Evolutionary conservation across 2,888 invertebrate genomes (phyloP).

Genomic region (Drosophila picticornis): DNA sequence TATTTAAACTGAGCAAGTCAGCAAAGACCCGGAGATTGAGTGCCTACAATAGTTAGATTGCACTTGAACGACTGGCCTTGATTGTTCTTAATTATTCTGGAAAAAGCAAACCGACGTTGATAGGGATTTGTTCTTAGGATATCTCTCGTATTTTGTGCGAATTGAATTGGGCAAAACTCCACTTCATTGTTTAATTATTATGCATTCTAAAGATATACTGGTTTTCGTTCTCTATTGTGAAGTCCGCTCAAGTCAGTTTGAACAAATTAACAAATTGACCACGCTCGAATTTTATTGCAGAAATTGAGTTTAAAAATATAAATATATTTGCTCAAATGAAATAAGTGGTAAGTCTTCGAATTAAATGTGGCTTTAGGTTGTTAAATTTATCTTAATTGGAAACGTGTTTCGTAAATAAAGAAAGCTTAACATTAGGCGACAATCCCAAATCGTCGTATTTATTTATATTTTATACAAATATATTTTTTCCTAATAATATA

Average conservation of each 20-base stretch:
- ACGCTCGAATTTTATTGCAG: background rate
- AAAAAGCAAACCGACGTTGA: background rate
- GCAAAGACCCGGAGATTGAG: constrained; percentile 1
- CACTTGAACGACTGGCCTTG: background rate
- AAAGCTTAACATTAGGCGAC: background rate
- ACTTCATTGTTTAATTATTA: background rate
- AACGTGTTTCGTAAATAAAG: background rate
- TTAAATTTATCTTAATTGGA: background rate
- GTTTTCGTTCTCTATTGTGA: background rate
- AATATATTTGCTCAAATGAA: background rate
- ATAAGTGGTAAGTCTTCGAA: background rate
- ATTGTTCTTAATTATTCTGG: background rate
- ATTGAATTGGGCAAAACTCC: background rate
- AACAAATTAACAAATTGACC: background rate
- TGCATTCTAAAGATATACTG: background rate
- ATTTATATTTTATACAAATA: background rate
- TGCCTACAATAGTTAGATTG: background rate
- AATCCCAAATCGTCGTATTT: background rate
- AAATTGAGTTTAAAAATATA: background rate
- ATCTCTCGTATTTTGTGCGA: background rate
- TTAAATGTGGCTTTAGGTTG: background rate
- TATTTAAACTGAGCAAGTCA: constrained; percentile 24
- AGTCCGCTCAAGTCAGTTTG: background rate
- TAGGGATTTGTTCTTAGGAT: background rate
- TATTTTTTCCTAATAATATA: background rate